A percentile compares a stretch with the other conserved stretches of the same genome.
phyloP scores from a whole-genome alignment of 2,113 vertebrate genomes.

The Chinchilla lanigera region DNA sequence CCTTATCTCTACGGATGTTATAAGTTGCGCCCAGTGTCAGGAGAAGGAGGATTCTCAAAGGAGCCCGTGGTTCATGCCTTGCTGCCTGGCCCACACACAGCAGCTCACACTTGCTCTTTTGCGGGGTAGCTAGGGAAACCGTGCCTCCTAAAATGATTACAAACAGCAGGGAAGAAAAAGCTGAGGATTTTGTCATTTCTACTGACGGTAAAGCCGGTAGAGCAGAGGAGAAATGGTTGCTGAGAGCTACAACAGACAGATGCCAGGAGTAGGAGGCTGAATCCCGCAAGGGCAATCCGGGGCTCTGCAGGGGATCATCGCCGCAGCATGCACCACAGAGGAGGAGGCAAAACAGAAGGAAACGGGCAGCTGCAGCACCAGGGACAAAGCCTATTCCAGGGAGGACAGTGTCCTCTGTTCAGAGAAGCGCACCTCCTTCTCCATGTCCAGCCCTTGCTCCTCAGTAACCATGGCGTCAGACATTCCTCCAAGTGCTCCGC shows the following conservation, averaged over 20 bases:
- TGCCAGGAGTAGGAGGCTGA: background rate
- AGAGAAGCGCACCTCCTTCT: background rate
- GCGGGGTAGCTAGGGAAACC: background rate
- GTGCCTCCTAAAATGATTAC: conserved; percentile 18
- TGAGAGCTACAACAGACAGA: background rate
- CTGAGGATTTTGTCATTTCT: background rate
- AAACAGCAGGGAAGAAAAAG: background rate
- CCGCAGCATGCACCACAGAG: background rate
- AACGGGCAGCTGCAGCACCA: background rate
- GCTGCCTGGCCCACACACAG: background rate
- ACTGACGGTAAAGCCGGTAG: background rate
- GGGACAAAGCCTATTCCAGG: background rate
- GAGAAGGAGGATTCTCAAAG: background rate
- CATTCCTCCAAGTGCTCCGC: background rate
- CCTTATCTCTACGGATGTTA: background rate
- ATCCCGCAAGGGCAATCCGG: background rate
- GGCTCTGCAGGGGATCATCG: background rate
- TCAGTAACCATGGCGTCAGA: background rate
- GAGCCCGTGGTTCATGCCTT: background rate
- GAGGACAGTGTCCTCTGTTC: background rate
- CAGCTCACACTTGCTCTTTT: background rate
- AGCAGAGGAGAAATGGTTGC: background rate
- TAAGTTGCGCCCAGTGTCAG: background rate
- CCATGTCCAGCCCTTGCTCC: background rate
- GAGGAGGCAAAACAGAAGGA: background rate